Evolutionary conservation across 2,888 invertebrate species (phyloP), one percentile per base, ranked within the genome.

Genomic region (Ganaspis brasiliensis): DNA sequence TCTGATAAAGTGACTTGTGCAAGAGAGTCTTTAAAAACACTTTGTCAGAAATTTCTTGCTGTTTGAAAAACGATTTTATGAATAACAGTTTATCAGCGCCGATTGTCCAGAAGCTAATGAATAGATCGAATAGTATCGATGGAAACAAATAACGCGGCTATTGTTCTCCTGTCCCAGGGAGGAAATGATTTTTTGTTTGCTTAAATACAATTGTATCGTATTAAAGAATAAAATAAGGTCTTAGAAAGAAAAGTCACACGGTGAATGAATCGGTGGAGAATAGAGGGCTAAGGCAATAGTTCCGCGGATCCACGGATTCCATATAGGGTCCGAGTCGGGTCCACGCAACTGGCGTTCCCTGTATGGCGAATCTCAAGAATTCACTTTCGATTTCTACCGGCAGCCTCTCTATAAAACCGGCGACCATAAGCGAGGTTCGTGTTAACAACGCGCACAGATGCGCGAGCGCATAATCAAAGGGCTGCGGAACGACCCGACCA

Each of bases 311-410:
- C 81, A 83, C 78, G 73, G 84, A 78, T 82, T 84, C 88, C 87
- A 84, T 88, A 86, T 87, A 87, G 85, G 86, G 87, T 79, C 75
- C 79, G 86, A 82, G 72, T 85, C 78, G 82, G 86, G 78, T 76
- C 78, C 75, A 83, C 74, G 81, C 83, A 79, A 82, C 73, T 80
- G 82, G 77, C 78, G 82, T 83, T 82, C 84, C 86, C 83, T 85
- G 83, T 86, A 86, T 83, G 86, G 88, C 84, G 82, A 87, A 88
- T 87, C 85, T 84, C 79, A 82, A 83, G 87, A 89, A 85, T 87
- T 86, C 85, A 88, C 89, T 90, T 89, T 90, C 89, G 85, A 86
- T 89, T 89, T 89, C 87, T 85, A 82, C 82, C 81, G 78, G 83
- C 77, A 75, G 80, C 78, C 74, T 78, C 78, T 77, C 83, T 78